These are phyloP conservation scores for Tupiocoris notatus DNA, from an alignment of 2,888 invertebrate genomes.

Conservation along the genomic window DNA sequence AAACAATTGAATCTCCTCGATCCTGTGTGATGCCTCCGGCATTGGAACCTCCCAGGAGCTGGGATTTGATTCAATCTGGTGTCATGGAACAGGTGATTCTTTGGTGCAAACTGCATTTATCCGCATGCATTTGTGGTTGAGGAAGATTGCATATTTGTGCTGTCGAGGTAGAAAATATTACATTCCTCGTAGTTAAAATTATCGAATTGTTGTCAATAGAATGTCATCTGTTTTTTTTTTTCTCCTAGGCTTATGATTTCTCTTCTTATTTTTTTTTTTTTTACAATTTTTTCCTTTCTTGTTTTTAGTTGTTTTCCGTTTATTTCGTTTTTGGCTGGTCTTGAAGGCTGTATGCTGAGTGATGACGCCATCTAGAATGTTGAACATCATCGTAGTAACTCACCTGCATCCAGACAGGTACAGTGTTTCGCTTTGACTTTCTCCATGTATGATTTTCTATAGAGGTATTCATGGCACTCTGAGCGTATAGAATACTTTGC, in stretches of 20 bases:
- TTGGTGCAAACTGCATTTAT: background rate
- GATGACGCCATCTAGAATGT: constrained; percentile 20
- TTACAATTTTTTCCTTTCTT: background rate
- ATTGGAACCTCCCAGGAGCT: constrained; percentile 52
- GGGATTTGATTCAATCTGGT: constrained; percentile 53
- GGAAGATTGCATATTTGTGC: background rate
- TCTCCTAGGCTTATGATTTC: too few species aligned
- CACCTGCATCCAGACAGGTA: constrained; percentile 29
- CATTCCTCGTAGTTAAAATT: background rate
- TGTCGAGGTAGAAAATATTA: background rate
- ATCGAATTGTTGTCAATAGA: background rate
- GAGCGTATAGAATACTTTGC: too few species aligned
- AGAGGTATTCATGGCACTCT: too few species aligned
- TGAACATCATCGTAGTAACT: constrained; percentile 11
- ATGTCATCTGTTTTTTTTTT: background rate
- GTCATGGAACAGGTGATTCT: constrained; percentile 51
- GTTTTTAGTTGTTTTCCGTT: constrained; percentile 28
- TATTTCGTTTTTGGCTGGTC: constrained; percentile 27
- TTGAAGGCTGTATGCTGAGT: constrained; percentile 23
- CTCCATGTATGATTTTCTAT: too few species aligned
- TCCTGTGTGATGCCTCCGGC: constrained; percentile 53
- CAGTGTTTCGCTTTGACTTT: constrained; percentile 2
- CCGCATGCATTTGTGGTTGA: constrained; percentile 10
- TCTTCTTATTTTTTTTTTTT: constrained; percentile 12
- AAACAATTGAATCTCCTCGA: constrained; percentile 49